A percentile compares a stretch with the other conserved stretches of the same genome.
Evolutionary conservation across 2,888 invertebrate species (phyloP).

Genomic region (Psococerastis gibbosa): DNA sequence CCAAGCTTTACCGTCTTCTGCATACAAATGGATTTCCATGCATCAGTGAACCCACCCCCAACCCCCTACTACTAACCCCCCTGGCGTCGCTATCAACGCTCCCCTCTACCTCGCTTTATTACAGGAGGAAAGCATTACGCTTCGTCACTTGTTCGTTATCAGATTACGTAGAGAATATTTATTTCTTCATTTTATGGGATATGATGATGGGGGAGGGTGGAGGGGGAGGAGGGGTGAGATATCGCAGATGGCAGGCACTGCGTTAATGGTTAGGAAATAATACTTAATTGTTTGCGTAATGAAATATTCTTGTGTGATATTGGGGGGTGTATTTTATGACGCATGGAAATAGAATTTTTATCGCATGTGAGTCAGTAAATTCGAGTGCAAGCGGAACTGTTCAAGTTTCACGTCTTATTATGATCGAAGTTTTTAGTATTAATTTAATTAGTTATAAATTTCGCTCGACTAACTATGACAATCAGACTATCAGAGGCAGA

Average conservation of each 20-base stretch:
- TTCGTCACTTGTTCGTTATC: neutral
- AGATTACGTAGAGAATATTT: neutral
- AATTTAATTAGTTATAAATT: too few relatives aligned
- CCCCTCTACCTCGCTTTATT: neutral
- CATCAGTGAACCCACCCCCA: constrained; percentile 8
- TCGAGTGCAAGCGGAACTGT: too few relatives aligned
- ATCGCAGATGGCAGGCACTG: neutral
- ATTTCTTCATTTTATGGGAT: neutral
- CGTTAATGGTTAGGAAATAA: neutral
- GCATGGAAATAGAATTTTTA: too few relatives aligned
- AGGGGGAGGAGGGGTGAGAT: neutral
- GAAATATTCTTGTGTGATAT: too few relatives aligned
- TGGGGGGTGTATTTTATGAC: too few relatives aligned
- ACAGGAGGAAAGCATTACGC: neutral
- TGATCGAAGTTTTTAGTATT: too few relatives aligned
- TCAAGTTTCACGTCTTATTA: too few relatives aligned
- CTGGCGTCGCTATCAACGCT: neutral
- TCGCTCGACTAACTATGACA: too few relatives aligned
- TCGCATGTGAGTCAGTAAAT: too few relatives aligned
- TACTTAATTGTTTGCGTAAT: neutral
- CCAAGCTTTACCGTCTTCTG: constrained; percentile 7
- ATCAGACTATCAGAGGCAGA: too few relatives aligned
- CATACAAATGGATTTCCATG: constrained; percentile 10
- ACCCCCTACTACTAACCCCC: neutral
- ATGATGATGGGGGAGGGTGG: neutral